phyloP scores from a whole-genome alignment of 1,140 invertebrate species.

The Pseudoatta argentina region DNA sequence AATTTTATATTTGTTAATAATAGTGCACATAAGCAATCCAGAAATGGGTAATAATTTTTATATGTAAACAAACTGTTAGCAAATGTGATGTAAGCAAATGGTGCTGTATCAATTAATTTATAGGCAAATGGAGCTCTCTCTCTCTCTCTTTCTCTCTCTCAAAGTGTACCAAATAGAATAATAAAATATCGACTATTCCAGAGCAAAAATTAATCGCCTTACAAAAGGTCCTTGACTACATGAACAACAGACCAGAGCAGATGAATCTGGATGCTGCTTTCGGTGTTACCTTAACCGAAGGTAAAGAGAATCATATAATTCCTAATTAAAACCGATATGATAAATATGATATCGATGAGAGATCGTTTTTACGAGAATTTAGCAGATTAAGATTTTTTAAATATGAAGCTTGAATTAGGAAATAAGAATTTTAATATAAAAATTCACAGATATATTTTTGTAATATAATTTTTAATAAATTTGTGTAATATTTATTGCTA shows the following conservation, averaged over 20 bases:
- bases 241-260: constrained; percentile 70
- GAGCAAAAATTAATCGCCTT: constrained; percentile 72
- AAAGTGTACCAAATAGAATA: neutral
- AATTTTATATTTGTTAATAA: too few species aligned
- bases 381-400: neutral
- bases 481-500: neutral
- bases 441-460: neutral
- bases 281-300: constrained; percentile 80
- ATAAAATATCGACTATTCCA: constrained; percentile 62
- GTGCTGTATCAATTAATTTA: too few species aligned
- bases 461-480: neutral
- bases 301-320: constrained; percentile 64
- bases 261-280: constrained; percentile 80
- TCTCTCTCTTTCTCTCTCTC: too few species aligned
- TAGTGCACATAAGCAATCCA: too few species aligned
- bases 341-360: neutral
- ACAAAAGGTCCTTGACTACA: constrained; percentile 74
- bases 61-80: too few species aligned
- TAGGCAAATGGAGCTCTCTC: too few species aligned
- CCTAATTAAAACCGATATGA: neutral
- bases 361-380: neutral
- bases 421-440: neutral
- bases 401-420: neutral
- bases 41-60: too few species aligned
- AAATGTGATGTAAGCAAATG: too few species aligned